Conservation (phyloP, 2,888 invertebrate species). For the Dasysyrphus tricinctus region DNA sequence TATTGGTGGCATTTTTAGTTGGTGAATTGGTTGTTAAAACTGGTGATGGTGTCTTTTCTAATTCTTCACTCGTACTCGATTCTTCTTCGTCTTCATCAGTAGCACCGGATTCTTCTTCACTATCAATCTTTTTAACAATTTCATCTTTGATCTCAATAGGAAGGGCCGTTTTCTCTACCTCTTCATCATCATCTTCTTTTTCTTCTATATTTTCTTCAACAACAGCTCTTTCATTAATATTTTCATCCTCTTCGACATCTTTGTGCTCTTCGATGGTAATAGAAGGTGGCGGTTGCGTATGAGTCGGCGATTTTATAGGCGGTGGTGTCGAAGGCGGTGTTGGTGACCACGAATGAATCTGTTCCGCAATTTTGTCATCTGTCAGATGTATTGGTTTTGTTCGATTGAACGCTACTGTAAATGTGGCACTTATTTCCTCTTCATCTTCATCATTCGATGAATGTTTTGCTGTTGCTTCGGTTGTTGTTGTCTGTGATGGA, state of each 20-base stretch:
- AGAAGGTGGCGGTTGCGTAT: conserved; percentile 79
- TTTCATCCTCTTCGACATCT: conserved; percentile 78
- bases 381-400: conserved; percentile 57
- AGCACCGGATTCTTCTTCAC: conserved; percentile 37
- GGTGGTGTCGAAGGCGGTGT: conserved; percentile 65
- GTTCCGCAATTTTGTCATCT: conserved; percentile 66
- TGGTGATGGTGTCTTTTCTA: conserved; percentile 4
- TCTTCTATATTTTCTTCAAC: conserved; percentile 24
- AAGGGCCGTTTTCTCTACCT: conserved; percentile 5
- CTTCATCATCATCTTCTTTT: conserved; percentile 47
- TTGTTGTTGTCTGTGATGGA: conserved; percentile 26
- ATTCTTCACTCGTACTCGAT: conserved; percentile 44
- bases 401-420: conserved; percentile 79
- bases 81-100: conserved; percentile 36
- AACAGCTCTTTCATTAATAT: conserved; percentile 12
- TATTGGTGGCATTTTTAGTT: conserved; percentile 75
- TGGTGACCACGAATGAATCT: conserved; percentile 74
- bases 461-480: conserved; percentile 17
- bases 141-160: conserved; percentile 2
- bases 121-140: conserved; percentile 18
- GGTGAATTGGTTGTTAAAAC: conserved; percentile 47
- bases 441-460: conserved; percentile 71
- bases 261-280: conserved; percentile 75
- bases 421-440: conserved; percentile 80
- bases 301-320: conserved; percentile 77